Percentiles rank a stretch among this genome's conserved stretches.
These are phyloP conservation scores for Catonia carolina DNA, from an alignment of 2,888 invertebrate genomes.

Conservation along the genomic window DNA sequence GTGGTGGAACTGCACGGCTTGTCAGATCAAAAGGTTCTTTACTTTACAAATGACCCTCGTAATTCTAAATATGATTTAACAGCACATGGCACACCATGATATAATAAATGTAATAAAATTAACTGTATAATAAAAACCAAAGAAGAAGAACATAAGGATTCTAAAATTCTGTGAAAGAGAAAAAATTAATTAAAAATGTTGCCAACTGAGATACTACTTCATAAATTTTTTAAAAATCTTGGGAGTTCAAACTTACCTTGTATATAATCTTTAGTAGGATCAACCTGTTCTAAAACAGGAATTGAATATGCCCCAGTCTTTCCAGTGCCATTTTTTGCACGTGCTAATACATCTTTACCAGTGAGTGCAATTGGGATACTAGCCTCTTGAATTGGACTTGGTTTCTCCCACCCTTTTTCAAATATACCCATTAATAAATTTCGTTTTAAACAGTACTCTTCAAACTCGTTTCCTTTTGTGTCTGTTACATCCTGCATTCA, in stretches of 20 bases:
- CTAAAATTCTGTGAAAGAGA: no score
- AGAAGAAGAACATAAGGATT: no score
- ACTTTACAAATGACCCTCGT: no score
- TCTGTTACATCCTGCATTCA: slow-evolving; percentile 91
- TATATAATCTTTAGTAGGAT: slow-evolving; percentile 82
- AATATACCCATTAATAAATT: slow-evolving; percentile 99
- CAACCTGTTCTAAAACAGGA: slow-evolving; percentile 93
- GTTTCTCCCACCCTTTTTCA: slow-evolving; percentile 99
- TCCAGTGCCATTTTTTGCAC: slow-evolving; percentile 99
- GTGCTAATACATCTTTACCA: slow-evolving; percentile 94
- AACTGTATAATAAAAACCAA: no score
- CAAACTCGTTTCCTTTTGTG: slow-evolving; percentile 98
- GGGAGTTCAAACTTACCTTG: slow-evolving; percentile 62
- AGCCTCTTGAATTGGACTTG: slow-evolving; percentile 98
- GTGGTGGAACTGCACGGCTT: no score
- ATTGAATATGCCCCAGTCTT: slow-evolving; percentile 99
- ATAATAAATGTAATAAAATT: no score
- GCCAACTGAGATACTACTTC: no score
- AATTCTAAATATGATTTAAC: no score
- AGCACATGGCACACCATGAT: no score
- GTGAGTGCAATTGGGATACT: slow-evolving; percentile 97
- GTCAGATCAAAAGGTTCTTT: no score
- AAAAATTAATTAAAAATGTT: no score
- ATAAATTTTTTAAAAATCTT: no score
- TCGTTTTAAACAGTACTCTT: slow-evolving; percentile 96